A percentile compares a stretch with the other conserved stretches of the same genome.
Evolutionary conservation across 2,888 invertebrate genomes (phyloP).

Genomic region (Ormyrus rosae): DNA sequence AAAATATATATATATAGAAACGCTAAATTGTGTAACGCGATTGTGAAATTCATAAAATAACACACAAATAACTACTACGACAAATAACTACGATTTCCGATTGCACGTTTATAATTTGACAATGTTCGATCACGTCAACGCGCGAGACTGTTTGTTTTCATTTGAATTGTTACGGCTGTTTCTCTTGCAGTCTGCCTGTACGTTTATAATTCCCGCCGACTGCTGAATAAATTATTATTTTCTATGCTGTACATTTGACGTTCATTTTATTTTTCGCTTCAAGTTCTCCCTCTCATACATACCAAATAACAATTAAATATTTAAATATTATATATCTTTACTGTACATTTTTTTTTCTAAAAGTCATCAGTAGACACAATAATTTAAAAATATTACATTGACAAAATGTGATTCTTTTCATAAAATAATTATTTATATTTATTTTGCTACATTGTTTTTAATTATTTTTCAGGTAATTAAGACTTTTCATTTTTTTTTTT

Average conservation of each 20-base stretch:
- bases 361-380: no score
- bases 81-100: conserved; percentile 31
- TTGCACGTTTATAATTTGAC: conserved; percentile 42
- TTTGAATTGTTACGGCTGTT: conserved; percentile 56
- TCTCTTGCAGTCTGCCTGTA: conserved; percentile 60
- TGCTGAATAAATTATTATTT: conserved; percentile 75
- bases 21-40: conserved; percentile 25
- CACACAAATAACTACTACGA: conserved; percentile 29
- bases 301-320: neutral
- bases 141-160: conserved; percentile 43
- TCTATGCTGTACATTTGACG: conserved; percentile 67
- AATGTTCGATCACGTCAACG: conserved; percentile 49
- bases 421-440: no score
- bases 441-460: no score
- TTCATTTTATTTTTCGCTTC: conserved; percentile 31
- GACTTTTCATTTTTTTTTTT: no score
- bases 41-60: conserved; percentile 15
- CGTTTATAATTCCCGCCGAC: conserved; percentile 67
- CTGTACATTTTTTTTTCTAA: neutral
- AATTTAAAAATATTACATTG: no score
- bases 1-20: conserved; percentile 17
- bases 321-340: neutral
- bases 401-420: no score
- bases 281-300: neutral
- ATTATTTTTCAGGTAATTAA: no score